These are phyloP conservation scores for Dysidea cf. avara DNA, from an alignment of 37 sponge, comb jelly and placozoan genomes.

Conservation along the genomic window DNA sequence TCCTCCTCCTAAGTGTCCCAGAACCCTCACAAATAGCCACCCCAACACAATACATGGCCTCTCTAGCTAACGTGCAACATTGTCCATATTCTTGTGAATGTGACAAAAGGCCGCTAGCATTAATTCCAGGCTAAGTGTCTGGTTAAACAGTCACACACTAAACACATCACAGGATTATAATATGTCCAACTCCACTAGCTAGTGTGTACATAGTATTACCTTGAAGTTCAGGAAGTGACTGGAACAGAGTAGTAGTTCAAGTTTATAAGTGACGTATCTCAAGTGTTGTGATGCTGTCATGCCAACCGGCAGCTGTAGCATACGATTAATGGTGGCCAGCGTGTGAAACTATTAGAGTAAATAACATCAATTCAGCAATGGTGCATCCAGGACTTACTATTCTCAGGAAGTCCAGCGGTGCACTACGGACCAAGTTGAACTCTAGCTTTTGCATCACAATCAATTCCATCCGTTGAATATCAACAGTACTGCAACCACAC, in stretches of 20 bases:
- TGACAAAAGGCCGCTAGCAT: no score
- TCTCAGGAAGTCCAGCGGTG: conserved; percentile 59
- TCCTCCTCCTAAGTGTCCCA: no score
- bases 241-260: conserved; percentile 39
- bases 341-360: conserved; percentile 36
- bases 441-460: conserved; percentile 70
- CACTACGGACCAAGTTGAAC: conserved; percentile 36
- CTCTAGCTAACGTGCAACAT: no score
- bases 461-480: conserved; percentile 62
- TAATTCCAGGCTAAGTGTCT: no score
- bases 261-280: conserved; percentile 30
- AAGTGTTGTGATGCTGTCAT: conserved; percentile 51
- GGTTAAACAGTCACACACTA: no score
- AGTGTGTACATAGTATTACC: conserved; percentile 7
- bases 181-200: background rate
- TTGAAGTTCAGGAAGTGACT: conserved; percentile 46
- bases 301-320: conserved; percentile 34
- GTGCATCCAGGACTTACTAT: conserved; percentile 18
- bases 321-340: conserved; percentile 24
- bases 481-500: conserved; percentile 35
- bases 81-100: no score
- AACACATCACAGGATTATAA: background rate
- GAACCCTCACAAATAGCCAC: no score
- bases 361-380: background rate
- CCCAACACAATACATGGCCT: no score